Evolutionary conservation across 2,113 vertebrate genomes (phyloP), one percentile per base, ranked within the genome.

Genomic region (Puma concolor): DNA sequence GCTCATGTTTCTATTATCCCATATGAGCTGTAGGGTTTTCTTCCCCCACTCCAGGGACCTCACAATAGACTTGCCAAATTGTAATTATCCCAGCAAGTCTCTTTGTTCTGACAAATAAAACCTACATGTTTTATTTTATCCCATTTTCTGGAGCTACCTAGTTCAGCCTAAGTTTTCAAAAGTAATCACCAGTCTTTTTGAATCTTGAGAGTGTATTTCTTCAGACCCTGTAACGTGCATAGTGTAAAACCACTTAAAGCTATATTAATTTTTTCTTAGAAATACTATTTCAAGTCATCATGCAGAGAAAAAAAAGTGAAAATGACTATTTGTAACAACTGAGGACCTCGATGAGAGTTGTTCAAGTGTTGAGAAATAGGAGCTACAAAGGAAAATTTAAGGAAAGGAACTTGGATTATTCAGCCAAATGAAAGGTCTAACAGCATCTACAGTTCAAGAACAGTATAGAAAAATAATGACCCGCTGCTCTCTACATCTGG

Each of bases 71-170:
- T 95, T 86, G 14, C 91, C 67, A 94, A 96, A 93, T 95, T 95
- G 81, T 95, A 97, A 97, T 98, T 97, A 97, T 96, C 72, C 25
- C 0, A 25, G 54, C 77, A 96, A 96, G 97, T 96, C 95, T 91
- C 92, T 97, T 98, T 97, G 82, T 97, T 95, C 97, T 87, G 72
- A 94, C 19, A 72, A 94, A 97, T 95, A 97, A 97, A 94, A 94
- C 21, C 71, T 85, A 50, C 60, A 8, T 84, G 57, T 79, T 97
- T 97, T 95, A 95, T 94, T 97, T 97, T 94, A 96, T 88, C 27
- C 95, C 81, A 94, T 81, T 97, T 97, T 95, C 66, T 88, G 52
- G 64, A 86, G 54, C 85, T 96, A 96, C 91, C 27, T 97, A 91
- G 85, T 96, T 93, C 90, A 88, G 87, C 36, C n/a, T 74, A 95